These are phyloP conservation scores for Papilio xuthus DNA, from an alignment of 1,140 invertebrate genomes.

Conservation along the genomic window DNA sequence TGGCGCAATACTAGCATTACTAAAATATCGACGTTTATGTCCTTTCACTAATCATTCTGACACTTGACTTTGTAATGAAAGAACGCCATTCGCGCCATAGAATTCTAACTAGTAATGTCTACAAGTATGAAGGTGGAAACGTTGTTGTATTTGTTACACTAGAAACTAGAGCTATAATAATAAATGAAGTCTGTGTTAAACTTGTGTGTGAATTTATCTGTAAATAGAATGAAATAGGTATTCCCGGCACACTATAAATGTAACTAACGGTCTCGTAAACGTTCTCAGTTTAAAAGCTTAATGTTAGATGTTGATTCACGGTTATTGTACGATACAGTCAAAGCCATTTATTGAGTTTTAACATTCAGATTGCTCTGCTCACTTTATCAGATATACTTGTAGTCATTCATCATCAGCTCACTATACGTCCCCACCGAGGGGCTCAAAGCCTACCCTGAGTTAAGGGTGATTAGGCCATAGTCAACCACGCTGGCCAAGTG, in stretches of 20 bases:
- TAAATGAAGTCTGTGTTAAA: neutral
- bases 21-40: too few relatives aligned
- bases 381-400: neutral
- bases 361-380: neutral
- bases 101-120: too few relatives aligned
- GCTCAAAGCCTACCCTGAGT: too few relatives aligned
- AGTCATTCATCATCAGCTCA: too few relatives aligned
- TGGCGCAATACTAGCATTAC: too few relatives aligned
- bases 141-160: neutral
- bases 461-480: too few relatives aligned
- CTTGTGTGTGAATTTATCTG: neutral
- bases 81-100: too few relatives aligned
- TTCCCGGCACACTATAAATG: constrained; percentile 18
- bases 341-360: neutral
- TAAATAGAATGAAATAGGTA: constrained; percentile 11
- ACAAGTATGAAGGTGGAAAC: neutral
- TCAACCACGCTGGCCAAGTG: too few relatives aligned
- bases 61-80: too few relatives aligned
- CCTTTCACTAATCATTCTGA: too few relatives aligned
- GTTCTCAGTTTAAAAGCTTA: constrained; percentile 20
- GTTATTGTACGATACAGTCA: constrained; percentile 6
- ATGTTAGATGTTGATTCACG: constrained; percentile 20
- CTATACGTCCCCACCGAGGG: too few relatives aligned
- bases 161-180: neutral
- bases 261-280: constrained; percentile 15